These are phyloP conservation scores for Erebia epiphron DNA, from an alignment of 2,888 invertebrate species.

Conservation along the genomic window DNA sequence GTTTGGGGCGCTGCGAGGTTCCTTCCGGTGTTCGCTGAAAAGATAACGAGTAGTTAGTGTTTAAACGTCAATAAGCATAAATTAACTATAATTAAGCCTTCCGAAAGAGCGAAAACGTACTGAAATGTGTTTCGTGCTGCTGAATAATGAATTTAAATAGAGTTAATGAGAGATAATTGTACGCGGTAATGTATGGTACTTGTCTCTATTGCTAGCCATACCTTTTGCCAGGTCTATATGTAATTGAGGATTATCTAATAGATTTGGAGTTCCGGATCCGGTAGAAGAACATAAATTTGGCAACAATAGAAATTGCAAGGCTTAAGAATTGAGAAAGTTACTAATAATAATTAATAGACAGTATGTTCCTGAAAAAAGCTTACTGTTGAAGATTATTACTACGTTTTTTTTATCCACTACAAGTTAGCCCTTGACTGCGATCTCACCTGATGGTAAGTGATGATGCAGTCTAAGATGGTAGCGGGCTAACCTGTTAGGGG, in stretches of 20 bases:
- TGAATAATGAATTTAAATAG: constrained; percentile 15
- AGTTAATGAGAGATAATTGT: constrained; percentile 12
- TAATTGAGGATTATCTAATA: constrained; percentile 13
- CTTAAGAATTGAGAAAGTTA: too few species aligned
- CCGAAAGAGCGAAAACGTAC: constrained; percentile 34
- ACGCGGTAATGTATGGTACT: constrained; percentile 1
- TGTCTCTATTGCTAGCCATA: background rate
- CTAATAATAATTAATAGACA: too few species aligned
- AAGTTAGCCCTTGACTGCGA: too few species aligned
- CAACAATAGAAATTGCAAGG: too few species aligned
- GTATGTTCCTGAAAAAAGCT: too few species aligned
- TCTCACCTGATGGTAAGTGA: too few species aligned
- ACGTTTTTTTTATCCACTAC: too few species aligned
- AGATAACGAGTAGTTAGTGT: background rate
- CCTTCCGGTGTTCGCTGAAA: constrained; percentile 65
- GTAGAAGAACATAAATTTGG: background rate
- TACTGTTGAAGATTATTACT: too few species aligned
- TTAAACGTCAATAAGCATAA: constrained; percentile 1
- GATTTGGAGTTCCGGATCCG: background rate
- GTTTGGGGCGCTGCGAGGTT: constrained; percentile 66
- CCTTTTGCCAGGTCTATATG: constrained; percentile 8
- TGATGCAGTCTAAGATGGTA: too few species aligned
- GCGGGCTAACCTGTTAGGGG: too few species aligned
- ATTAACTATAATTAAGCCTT: constrained; percentile 5
- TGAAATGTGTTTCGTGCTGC: background rate